Evolutionary conservation across 2,888 invertebrate species (phyloP).

Genomic region (Periphyllus acericola): DNA sequence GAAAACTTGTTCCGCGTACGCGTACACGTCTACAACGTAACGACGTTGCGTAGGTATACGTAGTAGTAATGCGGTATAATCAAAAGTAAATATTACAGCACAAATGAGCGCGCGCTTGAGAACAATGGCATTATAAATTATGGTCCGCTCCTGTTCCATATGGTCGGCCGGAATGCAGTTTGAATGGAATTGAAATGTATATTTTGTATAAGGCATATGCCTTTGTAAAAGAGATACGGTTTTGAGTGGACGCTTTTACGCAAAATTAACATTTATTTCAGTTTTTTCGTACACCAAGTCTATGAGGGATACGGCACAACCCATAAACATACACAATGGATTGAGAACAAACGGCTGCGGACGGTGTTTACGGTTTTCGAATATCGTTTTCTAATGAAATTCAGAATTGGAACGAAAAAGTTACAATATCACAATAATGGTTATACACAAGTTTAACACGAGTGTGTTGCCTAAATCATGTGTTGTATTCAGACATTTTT

Average conservation of each 20-base stretch:
- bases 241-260: background rate
- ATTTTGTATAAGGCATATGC: too few species aligned
- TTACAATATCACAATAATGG: too few species aligned
- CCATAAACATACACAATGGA: too few species aligned
- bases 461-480: too few species aligned
- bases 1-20: background rate
- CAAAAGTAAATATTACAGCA: constrained; percentile 25
- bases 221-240: background rate
- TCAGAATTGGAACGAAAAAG: too few species aligned
- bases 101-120: background rate
- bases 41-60: background rate
- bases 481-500: too few species aligned
- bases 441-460: too few species aligned
- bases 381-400: too few species aligned
- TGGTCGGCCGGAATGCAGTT: background rate
- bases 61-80: constrained; percentile 14
- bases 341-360: too few species aligned
- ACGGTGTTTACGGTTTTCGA: too few species aligned
- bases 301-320: too few species aligned
- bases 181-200: background rate
- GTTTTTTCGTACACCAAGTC: background rate
- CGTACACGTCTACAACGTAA: background rate
- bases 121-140: background rate
- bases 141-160: background rate
- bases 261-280: background rate